Evolutionary conservation across 2,797 vertebrate species (phyloP), one percentile per base, ranked within the genome.

Genomic region (Pristis pectinata): DNA sequence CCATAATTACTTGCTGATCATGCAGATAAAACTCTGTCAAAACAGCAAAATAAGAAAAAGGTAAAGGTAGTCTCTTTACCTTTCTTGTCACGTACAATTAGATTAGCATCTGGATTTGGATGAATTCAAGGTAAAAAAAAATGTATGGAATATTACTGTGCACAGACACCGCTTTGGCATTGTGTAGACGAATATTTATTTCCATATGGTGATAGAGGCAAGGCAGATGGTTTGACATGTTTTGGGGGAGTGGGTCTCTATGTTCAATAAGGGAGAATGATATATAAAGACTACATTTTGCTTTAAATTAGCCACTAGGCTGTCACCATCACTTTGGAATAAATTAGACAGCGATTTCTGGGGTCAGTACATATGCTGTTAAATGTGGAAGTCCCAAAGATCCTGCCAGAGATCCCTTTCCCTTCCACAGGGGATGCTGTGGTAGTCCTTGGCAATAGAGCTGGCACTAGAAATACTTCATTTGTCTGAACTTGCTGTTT

Each of bases 1-100:
- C 97, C 97, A 97, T 98, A 97, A 97, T 98, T 97, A 97, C 97
- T 96, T 97, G 96, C 95, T 94, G 97, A 98, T 98, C 97, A 96
- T 96, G 95, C 95, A 95, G 97, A 98, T 98, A 96, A 98, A 76
- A 95, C 76, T 85, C 85, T 96, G 96, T 95, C 96, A 96, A 97
- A 98, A 98, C 97, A 98, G 95, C 95, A 96, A 96, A 96, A 96
- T 95, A 95, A 96, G 96, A 96, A n/a, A 53, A 96, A 93, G 96
- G 95, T 95, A 96, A 96, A 96, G 96, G 97, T 97, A 96, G 37
- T 96, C 96, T 96, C 96, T 96, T 96, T 96, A 96, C 96, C 97
- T 96, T 96, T 96, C 96, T 97, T 97, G 96, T 97, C 97, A 97
- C 96, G 95, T 96, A 97, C 96, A 96, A 97, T 97, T 96, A 97